Evolutionary conservation across 2,797 vertebrate species (phyloP), one percentile per base, ranked within the genome.

Genomic region (Ceryle rudis): DNA sequence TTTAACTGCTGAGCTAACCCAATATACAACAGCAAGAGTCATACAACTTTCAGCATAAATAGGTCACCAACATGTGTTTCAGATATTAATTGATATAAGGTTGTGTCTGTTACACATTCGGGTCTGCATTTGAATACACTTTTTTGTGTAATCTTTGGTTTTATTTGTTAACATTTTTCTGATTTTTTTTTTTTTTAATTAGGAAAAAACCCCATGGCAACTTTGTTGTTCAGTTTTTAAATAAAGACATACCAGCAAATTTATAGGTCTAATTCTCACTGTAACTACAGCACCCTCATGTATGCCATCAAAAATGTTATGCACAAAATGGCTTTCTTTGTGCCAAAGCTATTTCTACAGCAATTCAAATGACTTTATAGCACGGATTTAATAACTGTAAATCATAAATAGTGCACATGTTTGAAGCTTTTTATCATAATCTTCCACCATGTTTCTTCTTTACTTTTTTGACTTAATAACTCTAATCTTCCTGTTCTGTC

Each of bases 271-370:
- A 78, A 0, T 82, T 64, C 33, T 89, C 28, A 28, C 74, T 64
- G 47, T 71, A 87, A 73, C 74, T 89, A 46, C 85, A 84, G 84
- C 81, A 87, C 64, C 61, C 71, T 93, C 4, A 7, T 87, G 55
- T 67, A 92, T 78, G 79, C 78, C 71, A 91, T 96, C 57, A 91
- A 81, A 97, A 90, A 83, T 44, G 33, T 81, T 83, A 62, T 23
- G 72, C 74, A 58, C 85, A 88, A 86, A 94, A 81, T 82, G 35
- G 8, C 75, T 78, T 92, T 39, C 51, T 85, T 88, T 71, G 71
- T 93, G 93, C 93, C 93, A 96, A 87, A 93, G 61, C 74, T 92
- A 67, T 96, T 94, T 80, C 92, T 81, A 0, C 70, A 65, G 72
- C 71, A 87, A 54, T 96, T 89, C 15, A 37, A 75, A 3, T 84